These are phyloP conservation scores for Gobius niger DNA, from an alignment of 2,113 vertebrate genomes.

Conservation along the genomic window DNA sequence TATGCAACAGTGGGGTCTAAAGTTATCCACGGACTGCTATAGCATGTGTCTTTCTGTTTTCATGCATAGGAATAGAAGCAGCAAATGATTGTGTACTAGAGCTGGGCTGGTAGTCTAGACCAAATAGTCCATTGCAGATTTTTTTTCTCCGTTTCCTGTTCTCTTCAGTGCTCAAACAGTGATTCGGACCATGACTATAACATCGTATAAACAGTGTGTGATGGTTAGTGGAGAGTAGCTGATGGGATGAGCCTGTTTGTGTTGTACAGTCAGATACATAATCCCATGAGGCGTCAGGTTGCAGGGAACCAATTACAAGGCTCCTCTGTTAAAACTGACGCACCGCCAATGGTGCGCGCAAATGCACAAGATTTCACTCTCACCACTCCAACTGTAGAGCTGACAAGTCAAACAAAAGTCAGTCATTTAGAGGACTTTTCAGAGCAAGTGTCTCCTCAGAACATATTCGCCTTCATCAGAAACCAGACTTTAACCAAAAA, in stretches of 20 bases:
- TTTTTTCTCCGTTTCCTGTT: not conserved
- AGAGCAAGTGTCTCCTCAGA: too few relatives aligned
- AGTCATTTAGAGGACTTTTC: too few relatives aligned
- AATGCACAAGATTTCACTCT: slow-evolving; percentile 9
- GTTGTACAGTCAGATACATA: slow-evolving; percentile 21
- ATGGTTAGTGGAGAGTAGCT: slow-evolving; percentile 10
- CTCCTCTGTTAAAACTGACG: slow-evolving; percentile 19
- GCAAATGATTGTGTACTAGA: too few relatives aligned
- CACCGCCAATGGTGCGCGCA: slow-evolving; percentile 44
- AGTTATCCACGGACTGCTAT: slow-evolving; percentile 25
- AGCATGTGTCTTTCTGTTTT: slow-evolving; percentile 7
- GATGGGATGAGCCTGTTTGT: slow-evolving; percentile 28
- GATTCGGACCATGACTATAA: too few relatives aligned
- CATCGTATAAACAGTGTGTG: not conserved
- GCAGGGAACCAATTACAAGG: slow-evolving; percentile 43
- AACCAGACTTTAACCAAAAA: too few relatives aligned
- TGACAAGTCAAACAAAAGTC: not conserved
- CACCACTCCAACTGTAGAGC: not conserved
- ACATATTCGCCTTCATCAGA: too few relatives aligned
- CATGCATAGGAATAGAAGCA: not conserved
- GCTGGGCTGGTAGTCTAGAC: too few relatives aligned
- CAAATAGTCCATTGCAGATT: too few relatives aligned
- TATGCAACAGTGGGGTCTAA: slow-evolving; percentile 24
- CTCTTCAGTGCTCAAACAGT: not conserved
- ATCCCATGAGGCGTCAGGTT: slow-evolving; percentile 27